phyloP scores from a whole-genome alignment of 2,888 invertebrate genomes.

The Lasioglossum morio region DNA sequence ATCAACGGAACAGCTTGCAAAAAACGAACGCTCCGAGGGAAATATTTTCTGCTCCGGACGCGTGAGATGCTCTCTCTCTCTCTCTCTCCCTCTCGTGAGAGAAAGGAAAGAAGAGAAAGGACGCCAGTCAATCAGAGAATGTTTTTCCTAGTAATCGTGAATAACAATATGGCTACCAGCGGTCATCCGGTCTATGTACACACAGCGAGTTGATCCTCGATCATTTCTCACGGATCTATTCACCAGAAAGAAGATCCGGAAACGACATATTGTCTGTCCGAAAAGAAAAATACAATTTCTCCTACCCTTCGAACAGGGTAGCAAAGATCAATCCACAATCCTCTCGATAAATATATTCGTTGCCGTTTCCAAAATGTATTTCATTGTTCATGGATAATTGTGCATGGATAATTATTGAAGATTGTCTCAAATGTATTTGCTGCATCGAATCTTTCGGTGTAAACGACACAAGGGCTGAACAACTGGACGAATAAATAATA shows the following conservation, averaged over 20 bases:
- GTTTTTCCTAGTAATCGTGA: constrained; percentile 51
- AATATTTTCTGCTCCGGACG: neutral
- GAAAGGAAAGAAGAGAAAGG: constrained; percentile 65
- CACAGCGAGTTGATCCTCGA: constrained; percentile 41
- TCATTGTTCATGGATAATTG: too few relatives aligned
- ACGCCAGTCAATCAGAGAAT: constrained; percentile 42
- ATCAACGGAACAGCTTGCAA: constrained; percentile 10
- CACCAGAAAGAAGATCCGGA: neutral
- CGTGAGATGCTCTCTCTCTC: neutral
- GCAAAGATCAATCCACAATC: neutral
- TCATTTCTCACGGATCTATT: neutral
- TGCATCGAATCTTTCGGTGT: neutral
- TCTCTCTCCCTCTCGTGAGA: constrained; percentile 27
- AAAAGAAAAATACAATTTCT: neutral
- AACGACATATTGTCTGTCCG: neutral
- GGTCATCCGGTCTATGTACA: constrained; percentile 58
- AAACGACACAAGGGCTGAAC: constrained; percentile 1
- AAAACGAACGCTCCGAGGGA: constrained; percentile 5
- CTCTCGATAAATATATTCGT: neutral
- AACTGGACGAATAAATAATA: neutral
- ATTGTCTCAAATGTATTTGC: neutral
- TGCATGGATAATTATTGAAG: too few relatives aligned
- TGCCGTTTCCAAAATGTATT: neutral
- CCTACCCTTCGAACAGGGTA: neutral
- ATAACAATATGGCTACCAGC: constrained; percentile 57